Base-by-base conservation (phyloP, 1,140 invertebrate genomes). In the Limonius californicus region DNA sequence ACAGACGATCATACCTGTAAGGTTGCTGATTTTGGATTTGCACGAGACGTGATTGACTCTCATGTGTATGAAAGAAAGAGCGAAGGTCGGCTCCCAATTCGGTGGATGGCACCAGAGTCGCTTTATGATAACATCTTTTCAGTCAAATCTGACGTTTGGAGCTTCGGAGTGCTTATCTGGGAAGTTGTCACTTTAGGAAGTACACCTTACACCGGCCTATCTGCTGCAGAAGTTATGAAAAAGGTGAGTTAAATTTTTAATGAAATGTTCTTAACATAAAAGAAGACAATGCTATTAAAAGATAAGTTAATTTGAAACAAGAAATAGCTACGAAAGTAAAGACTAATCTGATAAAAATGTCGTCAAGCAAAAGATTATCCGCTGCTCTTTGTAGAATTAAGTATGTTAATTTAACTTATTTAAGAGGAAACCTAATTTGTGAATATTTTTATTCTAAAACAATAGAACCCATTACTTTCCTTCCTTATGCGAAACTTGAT, bases 101-200 rank as follows among this genome's bases (percentile, higher is more conserved):
- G 92, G 74, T 97, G 94, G 94, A 96, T 97, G 93, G 92, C 94
- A 0, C 93, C 92, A 0, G 95, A 97, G 75, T 94, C 92, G 1
- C 81, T 97, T 0, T 93, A 91, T 72, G 91, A 95, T 71, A 93
- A 94, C 70, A 87, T 94, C 68, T 97, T 94, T 74, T 92, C 91
- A 1, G 86, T 89, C 1, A 94, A 95, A 76, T 92, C 92, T 0
- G 94, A 97, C 71, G 89, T 95, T 12, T 97, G 94, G 94, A 92
- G 92, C 68, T 96, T 95, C 72, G 94, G 64, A 0, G 87, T 97
- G 7, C 79, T 96, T 1, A 87, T 94, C 64, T 97, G 94, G 94
- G 94, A 96, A 79, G 92, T 95, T n/a, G 89, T 94, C 0, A 94
- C 92, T 0, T 80, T 95, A 9, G 93, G 91, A 1, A 94, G 91